Evolutionary conservation across 2,797 vertebrate species (phyloP), one percentile per base, ranked within the genome.

Genomic region (Hipposideros larvatus): DNA sequence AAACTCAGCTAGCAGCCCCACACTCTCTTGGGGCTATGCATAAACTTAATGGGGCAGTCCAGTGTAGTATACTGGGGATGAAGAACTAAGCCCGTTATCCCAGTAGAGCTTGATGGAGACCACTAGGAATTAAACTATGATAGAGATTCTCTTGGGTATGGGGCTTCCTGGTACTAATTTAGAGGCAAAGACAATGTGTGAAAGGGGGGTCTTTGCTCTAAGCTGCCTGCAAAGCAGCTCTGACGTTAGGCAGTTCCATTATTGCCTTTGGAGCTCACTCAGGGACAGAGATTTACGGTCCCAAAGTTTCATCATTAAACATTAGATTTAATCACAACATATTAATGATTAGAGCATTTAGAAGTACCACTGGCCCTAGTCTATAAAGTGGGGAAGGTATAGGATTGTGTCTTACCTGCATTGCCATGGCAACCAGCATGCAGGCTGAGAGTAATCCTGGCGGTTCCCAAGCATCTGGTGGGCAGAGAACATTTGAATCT

Each of bases 351-450:
- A n/a, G 68, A 87, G 18, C 28, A 55, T 75, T 94, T 65, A 87
- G 87, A 92, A 61, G n/a, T 53, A 86, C 80, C n/a, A 11, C 70
- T 18, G 63, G 61, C 71, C 59, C 68, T 26, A 43, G 41, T 70
- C 82, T 79, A 22, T 57, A 91, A 97, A 28, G 92, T 71, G 59
- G 68, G 73, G 79, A 92, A 90, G 51, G 59, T 75, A 78, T 2
- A 87, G n/a, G 71, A 83, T 37, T 90, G 82, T 92, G 65, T 95
- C 82, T 65, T 94, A 93, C 90, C 78, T 97, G 24, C 83, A 73
- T 95, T 94, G 96, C 88, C 92, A 96, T 97, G 86, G 94, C 86
- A 98, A 97, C 96, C 57, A 90, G 77, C 73, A 71, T 8, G 65
- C 90, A 91, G 90, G 91, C 51, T 53, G 71, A 93, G 83, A 95